phyloP scores from a whole-genome alignment of 2,113 vertebrate species.

The Ahaetulla prasina region DNA sequence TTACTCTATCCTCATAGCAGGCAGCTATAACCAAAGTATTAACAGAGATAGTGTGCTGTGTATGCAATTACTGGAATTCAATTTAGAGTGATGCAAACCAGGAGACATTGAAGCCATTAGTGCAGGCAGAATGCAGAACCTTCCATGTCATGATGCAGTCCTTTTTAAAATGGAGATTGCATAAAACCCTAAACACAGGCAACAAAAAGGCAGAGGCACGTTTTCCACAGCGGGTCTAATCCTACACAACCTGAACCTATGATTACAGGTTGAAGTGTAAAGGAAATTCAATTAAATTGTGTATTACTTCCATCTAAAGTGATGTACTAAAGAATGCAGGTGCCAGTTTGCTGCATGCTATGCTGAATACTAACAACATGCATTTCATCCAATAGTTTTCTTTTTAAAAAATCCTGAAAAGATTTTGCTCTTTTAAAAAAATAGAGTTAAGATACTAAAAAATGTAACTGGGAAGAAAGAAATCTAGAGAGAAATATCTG shows the following conservation, averaged over 20 bases:
- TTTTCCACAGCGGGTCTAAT: background rate
- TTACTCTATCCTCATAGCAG: background rate
- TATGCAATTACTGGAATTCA: conserved; percentile 19
- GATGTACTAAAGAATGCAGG: conserved; percentile 3
- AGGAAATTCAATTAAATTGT: conserved; percentile 7
- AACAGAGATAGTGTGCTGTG: background rate
- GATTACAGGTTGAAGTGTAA: conserved; percentile 15
- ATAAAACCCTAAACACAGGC: background rate
- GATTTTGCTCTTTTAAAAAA: background rate
- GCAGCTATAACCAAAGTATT: background rate
- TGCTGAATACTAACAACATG: background rate
- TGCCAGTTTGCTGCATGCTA: background rate
- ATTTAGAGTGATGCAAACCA: conserved; percentile 21
- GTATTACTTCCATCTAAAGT: conserved; percentile 8
- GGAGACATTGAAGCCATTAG: background rate
- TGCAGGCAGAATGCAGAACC: conserved; percentile 8
- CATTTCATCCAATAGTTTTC: background rate
- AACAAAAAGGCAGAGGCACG: background rate
- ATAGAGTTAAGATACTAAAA: background rate
- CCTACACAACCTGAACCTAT: conserved; percentile 20
- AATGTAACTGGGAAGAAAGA: background rate
- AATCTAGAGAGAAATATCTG: background rate
- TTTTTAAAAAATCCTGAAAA: background rate
- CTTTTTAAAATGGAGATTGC: conserved; percentile 8
- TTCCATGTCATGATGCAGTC: background rate